Percentiles rank a stretch among this genome's conserved stretches.
These are phyloP conservation scores for Drosophila borborema DNA, from an alignment of 2,888 invertebrate genomes.

Conservation along the genomic window DNA sequence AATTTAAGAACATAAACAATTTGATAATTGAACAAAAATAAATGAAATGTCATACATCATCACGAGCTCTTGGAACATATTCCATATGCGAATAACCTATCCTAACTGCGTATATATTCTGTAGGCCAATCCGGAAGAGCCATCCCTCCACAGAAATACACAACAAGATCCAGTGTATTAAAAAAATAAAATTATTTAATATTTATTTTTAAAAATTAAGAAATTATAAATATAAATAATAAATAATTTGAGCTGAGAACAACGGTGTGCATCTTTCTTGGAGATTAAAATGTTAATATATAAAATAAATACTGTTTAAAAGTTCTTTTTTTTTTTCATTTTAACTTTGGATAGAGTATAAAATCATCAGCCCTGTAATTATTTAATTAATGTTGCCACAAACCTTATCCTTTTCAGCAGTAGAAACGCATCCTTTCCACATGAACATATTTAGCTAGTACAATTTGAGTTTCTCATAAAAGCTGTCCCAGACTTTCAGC, in stretches of 20 bases:
- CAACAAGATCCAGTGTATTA: too few relatives aligned
- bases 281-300: not conserved
- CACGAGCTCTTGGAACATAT: too few relatives aligned
- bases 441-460: conserved; percentile 23
- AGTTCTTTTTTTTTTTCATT: not conserved
- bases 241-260: not conserved
- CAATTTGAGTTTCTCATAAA: conserved; percentile 65
- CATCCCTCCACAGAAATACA: too few relatives aligned
- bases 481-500: conserved; percentile 78
- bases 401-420: not conserved
- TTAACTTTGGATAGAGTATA: not conserved
- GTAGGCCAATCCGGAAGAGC: too few relatives aligned
- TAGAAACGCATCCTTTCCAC: too few relatives aligned
- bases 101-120: too few relatives aligned
- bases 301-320: not conserved
- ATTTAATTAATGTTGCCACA: conserved; percentile 1
- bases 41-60: too few relatives aligned
- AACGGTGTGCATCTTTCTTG: too few relatives aligned
- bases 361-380: not conserved
- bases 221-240: not conserved
- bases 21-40: too few relatives aligned
- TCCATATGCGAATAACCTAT: too few relatives aligned
- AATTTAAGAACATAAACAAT: too few relatives aligned
- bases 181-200: not conserved
- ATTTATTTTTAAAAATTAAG: not conserved